These are phyloP conservation scores for Bactericera cockerelli DNA, from an alignment of 1,140 invertebrate genomes.

Conservation along the genomic window DNA sequence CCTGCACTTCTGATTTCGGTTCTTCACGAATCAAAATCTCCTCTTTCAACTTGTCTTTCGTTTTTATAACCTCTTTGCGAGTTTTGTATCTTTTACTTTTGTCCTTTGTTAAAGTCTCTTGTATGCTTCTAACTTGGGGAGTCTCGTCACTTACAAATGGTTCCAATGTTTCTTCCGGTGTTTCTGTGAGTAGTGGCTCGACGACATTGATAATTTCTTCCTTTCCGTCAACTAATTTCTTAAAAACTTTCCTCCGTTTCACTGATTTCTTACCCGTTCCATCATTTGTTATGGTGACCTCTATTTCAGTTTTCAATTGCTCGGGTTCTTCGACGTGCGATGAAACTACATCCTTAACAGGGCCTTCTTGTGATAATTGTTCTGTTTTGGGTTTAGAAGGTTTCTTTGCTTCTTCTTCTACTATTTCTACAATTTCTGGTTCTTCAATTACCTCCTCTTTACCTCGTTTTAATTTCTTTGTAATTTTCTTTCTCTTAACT, in stretches of 20 bases:
- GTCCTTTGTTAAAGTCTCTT: background rate
- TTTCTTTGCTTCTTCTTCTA: background rate
- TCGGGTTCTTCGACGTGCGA: background rate
- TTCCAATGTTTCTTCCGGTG: background rate
- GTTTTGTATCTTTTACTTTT: background rate
- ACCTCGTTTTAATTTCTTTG: background rate
- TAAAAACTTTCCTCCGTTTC: background rate
- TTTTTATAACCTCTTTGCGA: conserved; percentile 1
- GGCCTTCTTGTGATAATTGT: background rate
- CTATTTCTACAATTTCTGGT: conserved; percentile 9
- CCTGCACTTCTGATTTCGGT: background rate
- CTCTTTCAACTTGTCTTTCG: background rate
- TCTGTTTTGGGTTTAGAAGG: no score
- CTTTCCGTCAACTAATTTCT: background rate
- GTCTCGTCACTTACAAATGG: background rate
- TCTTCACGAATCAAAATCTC: background rate
- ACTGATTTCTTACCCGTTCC: background rate
- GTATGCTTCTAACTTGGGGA: background rate
- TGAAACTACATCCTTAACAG: background rate
- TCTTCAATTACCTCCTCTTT: conserved; percentile 5
- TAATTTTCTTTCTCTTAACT: background rate
- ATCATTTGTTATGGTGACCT: background rate
- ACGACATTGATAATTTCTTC: background rate
- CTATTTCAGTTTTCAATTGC: background rate
- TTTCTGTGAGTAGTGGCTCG: background rate